Evolutionary conservation across 1,140 invertebrate species (phyloP).

Genomic region (Psilanteris sp.): DNA sequence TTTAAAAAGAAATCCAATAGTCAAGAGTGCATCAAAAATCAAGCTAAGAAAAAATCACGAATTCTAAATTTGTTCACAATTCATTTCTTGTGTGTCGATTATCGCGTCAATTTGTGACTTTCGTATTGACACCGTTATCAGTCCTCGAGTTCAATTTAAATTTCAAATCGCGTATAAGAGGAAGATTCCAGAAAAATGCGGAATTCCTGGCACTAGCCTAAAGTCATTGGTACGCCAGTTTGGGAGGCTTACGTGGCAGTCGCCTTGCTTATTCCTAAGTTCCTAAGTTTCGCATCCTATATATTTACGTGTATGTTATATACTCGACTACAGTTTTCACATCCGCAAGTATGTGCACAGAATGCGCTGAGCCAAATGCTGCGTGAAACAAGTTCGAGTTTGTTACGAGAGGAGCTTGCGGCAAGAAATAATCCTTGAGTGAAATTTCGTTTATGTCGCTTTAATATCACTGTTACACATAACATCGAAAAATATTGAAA

Average conservation of each 20-base stretch:
- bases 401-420: constrained; percentile 33
- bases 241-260: constrained; percentile 41
- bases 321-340: constrained; percentile 54
- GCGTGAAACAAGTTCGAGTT: constrained; percentile 50
- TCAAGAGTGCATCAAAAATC: too few relatives aligned
- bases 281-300: constrained; percentile 58
- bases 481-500: background rate
- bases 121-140: constrained; percentile 20
- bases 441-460: constrained; percentile 9
- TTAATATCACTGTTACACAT: constrained; percentile 3
- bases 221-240: constrained; percentile 56
- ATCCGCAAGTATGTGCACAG: constrained; percentile 50
- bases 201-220: constrained; percentile 65
- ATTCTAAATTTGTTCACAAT: too few relatives aligned
- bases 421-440: constrained; percentile 13
- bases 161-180: constrained; percentile 40
- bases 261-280: constrained; percentile 51
- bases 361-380: constrained; percentile 25
- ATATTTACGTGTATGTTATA: constrained; percentile 35
- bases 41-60: too few relatives aligned
- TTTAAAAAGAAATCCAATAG: too few relatives aligned
- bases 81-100: constrained; percentile 5
- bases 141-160: constrained; percentile 21
- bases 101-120: constrained; percentile 26
- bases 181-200: constrained; percentile 59